phyloP scores from a whole-genome alignment of 2,888 invertebrate species.

The Tenthredo distinguenda region DNA sequence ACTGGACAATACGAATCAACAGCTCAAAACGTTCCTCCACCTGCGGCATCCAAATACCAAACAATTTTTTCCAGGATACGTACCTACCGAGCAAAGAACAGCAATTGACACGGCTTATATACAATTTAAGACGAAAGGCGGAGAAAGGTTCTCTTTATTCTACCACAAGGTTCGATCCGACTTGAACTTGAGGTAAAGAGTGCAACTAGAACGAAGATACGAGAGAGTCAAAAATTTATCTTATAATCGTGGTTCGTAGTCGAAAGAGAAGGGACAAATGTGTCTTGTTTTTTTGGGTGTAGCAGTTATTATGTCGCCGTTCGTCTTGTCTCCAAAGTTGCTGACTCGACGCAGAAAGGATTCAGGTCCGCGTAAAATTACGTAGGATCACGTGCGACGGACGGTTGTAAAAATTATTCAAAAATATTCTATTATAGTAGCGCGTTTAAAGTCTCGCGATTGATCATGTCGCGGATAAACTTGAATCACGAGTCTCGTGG shows the following conservation, averaged over 20 bases:
- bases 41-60: neutral
- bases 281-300: neutral
- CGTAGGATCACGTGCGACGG: neutral
- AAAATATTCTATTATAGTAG: neutral
- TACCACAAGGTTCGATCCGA: neutral
- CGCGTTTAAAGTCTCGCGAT: neutral
- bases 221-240: neutral
- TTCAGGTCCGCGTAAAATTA: neutral
- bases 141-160: neutral
- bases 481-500: neutral
- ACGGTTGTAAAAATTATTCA: neutral
- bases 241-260: neutral
- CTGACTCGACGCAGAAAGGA: neutral
- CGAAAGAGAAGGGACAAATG: neutral
- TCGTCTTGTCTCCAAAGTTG: neutral
- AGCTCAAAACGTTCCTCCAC: neutral
- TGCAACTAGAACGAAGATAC: neutral
- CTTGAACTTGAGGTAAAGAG: neutral
- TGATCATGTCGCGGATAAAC: neutral
- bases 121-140: neutral
- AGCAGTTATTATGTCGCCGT: neutral
- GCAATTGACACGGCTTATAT: neutral
- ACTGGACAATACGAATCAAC: slow-evolving; percentile 20
- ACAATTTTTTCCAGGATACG: neutral
- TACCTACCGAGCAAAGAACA: neutral